Percentiles rank a stretch among this genome's conserved stretches.
Conservation (phyloP, 2,113 vertebrate species). For the Poeciliopsis prolifica region DNA sequence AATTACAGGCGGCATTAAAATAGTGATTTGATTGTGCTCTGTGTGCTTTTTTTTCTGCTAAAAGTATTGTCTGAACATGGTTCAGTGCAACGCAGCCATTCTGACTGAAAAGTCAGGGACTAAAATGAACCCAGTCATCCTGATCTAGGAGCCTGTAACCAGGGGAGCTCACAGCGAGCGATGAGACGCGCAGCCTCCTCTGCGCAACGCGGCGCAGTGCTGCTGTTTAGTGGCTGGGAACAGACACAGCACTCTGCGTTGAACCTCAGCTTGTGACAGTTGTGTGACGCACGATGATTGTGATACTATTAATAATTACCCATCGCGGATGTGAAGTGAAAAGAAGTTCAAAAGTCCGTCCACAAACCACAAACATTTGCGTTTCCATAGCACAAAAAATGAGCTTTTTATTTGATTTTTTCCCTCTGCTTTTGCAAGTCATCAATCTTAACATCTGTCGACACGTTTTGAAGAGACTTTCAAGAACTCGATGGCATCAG, state of each 20-base stretch:
- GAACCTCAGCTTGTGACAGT: neutral
- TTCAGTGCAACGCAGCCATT: too few species aligned
- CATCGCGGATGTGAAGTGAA: neutral
- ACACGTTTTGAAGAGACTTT: neutral
- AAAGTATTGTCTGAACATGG: too few species aligned
- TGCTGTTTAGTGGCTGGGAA: constrained; percentile 40
- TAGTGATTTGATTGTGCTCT: too few species aligned
- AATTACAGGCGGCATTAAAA: too few species aligned
- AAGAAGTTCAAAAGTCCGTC: neutral
- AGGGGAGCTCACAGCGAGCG: constrained; percentile 18
- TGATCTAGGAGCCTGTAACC: constrained; percentile 23
- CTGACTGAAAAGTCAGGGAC: constrained; percentile 39
- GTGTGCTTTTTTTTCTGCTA: too few species aligned
- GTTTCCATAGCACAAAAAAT: constrained; percentile 38
- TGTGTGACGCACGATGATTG: neutral
- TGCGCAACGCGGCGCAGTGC: constrained; percentile 35
- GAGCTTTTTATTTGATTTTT: neutral
- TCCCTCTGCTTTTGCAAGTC: neutral
- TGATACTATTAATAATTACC: neutral
- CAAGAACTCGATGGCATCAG: neutral
- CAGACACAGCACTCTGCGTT: constrained; percentile 28
- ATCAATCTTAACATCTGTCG: neutral
- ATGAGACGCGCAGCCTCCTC: constrained; percentile 22
- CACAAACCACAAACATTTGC: constrained; percentile 3
- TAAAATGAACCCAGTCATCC: constrained; percentile 59